Base-by-base conservation (phyloP, 2,797 vertebrate species). In the Clamator glandarius region DNA sequence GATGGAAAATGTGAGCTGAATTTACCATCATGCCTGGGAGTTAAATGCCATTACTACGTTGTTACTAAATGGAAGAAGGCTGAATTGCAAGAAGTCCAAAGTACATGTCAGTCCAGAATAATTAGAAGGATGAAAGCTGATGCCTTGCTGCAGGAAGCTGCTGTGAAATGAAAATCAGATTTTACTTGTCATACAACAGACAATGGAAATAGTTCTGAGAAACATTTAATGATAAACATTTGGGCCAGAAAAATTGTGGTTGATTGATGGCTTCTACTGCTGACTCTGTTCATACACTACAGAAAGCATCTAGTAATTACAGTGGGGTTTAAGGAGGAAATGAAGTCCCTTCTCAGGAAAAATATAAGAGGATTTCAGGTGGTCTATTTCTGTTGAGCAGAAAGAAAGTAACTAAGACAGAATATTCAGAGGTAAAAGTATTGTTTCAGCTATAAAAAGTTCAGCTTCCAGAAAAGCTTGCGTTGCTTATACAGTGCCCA, bases 151-250 rank as follows among this genome's bases (percentile, higher is more conserved):
- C 50, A 74, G 66, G 61, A 87, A 79, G 21, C 50, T 70, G 69
- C 9, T 1, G 24, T 33, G 68, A 82, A 91, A 62, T 35, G 51
- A 31, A 94, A 89, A 85, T 68, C 25, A 25, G 57, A 8, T 73
- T 90, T 69, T 66, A 36, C 18, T 75, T 87, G 31, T 72, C 70
- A 64, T 69, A 55, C 51, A 80, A 29, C 20, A 69, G 68, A 69
- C 28, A 91, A 44, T n/a, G n/a, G 91, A 94, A 79, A 44, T 26
- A 84, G 51, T 52, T 44, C 33, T 82, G 84, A 93, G 88, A 76
- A 54, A 33, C 75, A 36, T 41, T 72, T 78, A 79, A 72, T 79
- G 39, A 31, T 79, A 66, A 93, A 91, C 2, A 33, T 54, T 95
- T 77, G 42, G 51, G 44, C 20, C 58, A 66, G 59, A 12, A 73